Base-by-base conservation (phyloP, 2,888 invertebrate species). In the Acanthopleura granulata region DNA sequence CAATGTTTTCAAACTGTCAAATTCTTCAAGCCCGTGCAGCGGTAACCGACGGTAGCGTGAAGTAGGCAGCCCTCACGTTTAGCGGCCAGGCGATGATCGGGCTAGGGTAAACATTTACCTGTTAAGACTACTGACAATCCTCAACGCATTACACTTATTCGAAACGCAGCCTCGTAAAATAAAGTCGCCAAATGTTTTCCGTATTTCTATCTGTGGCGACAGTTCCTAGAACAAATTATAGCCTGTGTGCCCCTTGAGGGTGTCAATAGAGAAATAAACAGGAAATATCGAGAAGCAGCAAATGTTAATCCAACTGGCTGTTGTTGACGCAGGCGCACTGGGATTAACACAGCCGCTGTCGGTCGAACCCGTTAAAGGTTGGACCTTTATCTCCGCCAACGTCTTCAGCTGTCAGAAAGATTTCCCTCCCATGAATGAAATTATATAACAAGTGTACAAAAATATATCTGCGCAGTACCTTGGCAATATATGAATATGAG, bases 1-100 rank as follows among this genome's bases (percentile, higher is more conserved):
- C 57, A 57, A 57, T 57, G 57, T 57, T 57, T 57, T 57, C 57
- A 57, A 57, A 57, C 57, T 57, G 57, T 57, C 57, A 57, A 57
- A 57, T 57, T 57, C 57, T 57, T 57, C 57, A n/a, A n/a, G 57
- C 22, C 22, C 57, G 57, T 57, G 57, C 22, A 3, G 6, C 57
- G 22, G 22, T 18, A 12, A 4, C 22, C 3, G 22, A 4, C 4
- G 6, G 18, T 57, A 22, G 57, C n/a, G 57, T n/a, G 3, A 57
- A 57, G 22, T 22, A 57, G n/a, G 6, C 18, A 18, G 22, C n/a
- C 4, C 57, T 57, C 57, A 57, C 57, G 57, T 57, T 57, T 57
- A 57, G 22, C 57, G 22, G 57, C 6, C 18, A n/a, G n/a, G 6
- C 57, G 57, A 57, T n/a, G 57, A 57, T 57, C 57, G n/a, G 57